Percentiles rank a stretch among this genome's conserved stretches.
Conservation (phyloP, 1,140 invertebrate species). For the Choristoneura fumiferana region DNA sequence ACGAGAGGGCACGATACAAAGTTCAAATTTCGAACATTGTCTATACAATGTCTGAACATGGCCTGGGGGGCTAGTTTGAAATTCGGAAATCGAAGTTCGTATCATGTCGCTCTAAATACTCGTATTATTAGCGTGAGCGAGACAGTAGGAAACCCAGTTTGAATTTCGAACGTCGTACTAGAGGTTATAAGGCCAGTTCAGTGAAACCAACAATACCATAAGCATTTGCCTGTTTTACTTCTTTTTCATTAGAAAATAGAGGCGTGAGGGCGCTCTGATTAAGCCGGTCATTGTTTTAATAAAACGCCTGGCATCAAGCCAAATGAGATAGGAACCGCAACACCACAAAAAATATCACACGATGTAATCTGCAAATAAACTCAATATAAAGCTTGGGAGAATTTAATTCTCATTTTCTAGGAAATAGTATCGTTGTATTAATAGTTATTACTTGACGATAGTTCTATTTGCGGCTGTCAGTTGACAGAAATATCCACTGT, state of each 20-base stretch:
- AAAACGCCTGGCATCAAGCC: neutral
- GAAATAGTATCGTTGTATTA: constrained; percentile 16
- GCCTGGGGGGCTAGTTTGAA: no score
- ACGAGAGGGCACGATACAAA: no score
- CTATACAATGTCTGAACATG: no score
- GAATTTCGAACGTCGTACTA: no score
- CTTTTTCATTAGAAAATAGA: constrained; percentile 19
- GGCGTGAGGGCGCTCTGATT: constrained; percentile 2
- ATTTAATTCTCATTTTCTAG: constrained; percentile 11
- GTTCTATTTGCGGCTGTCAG: neutral
- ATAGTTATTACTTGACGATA: constrained; percentile 4
- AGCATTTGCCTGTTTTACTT: constrained; percentile 4
- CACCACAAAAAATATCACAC: constrained; percentile 16
- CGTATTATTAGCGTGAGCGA: no score
- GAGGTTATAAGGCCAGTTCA: no score
- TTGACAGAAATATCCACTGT: neutral
- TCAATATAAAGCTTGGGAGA: neutral
- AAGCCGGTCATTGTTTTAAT: constrained; percentile 4
- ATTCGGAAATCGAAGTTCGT: no score
- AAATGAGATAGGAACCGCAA: constrained; percentile 18
- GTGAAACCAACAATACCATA: neutral
- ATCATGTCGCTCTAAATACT: no score
- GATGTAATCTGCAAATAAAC: constrained; percentile 10
- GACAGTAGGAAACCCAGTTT: no score
- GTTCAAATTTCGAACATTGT: no score